phyloP scores from a whole-genome alignment of 2,888 invertebrate genomes.

The Lepidonotus clava region DNA sequence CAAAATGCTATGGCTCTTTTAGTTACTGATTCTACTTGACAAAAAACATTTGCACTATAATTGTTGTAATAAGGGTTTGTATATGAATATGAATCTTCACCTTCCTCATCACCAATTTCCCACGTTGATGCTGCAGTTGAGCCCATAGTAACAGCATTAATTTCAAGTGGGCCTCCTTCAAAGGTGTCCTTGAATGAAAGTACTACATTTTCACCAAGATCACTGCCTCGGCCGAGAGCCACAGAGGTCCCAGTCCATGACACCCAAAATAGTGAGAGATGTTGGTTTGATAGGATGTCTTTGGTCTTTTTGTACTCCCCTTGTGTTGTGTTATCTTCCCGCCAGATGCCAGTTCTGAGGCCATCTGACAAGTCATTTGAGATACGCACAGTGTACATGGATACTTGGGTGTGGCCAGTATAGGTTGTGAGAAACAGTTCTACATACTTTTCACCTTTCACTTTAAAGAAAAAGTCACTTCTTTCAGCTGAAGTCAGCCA shows the following conservation, averaged over 20 bases:
- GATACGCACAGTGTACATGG: background rate
- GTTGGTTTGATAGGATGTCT: too few relatives aligned
- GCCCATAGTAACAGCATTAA: background rate
- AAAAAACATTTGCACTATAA: too few relatives aligned
- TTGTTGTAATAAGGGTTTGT: too few relatives aligned
- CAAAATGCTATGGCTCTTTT: too few relatives aligned
- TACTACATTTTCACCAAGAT: background rate
- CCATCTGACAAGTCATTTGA: background rate
- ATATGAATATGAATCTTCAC: too few relatives aligned
- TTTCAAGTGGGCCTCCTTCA: background rate
- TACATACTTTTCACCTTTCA: background rate
- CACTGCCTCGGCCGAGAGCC: background rate
- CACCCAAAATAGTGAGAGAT: conserved; percentile 39
- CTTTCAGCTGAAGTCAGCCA: conserved; percentile 16
- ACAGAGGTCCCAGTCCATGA: background rate
- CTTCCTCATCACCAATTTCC: background rate
- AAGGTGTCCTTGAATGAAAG: background rate
- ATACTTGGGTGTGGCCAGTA: background rate
- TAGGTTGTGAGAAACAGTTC: background rate
- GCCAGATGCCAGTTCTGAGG: background rate
- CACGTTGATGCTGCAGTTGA: background rate
- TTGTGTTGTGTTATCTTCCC: background rate
- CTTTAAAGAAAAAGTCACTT: background rate
- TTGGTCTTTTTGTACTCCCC: too few relatives aligned
- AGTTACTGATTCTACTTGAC: too few relatives aligned